These are phyloP conservation scores for Drosophila lowei DNA, from an alignment of 1,140 invertebrate species.

Conservation along the genomic window DNA sequence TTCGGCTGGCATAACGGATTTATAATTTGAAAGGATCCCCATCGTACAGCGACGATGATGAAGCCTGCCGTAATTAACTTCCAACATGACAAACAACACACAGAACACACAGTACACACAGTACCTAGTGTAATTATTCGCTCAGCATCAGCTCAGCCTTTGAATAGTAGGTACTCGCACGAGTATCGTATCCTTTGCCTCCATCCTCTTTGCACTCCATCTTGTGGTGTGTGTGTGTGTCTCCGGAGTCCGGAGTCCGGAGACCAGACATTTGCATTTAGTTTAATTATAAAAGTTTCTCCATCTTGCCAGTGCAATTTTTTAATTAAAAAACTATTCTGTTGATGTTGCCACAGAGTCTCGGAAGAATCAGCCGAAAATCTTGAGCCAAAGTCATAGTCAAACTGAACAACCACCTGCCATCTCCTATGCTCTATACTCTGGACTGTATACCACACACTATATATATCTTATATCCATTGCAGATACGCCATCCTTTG, in stretches of 20 bases:
- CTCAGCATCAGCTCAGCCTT: too few relatives aligned
- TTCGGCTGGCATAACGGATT: too few relatives aligned
- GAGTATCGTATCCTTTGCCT: slow-evolving; percentile 1
- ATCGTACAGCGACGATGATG: too few relatives aligned
- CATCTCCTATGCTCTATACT: slow-evolving; percentile 12
- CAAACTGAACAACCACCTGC: slow-evolving; percentile 54
- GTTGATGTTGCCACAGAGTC: slow-evolving; percentile 60
- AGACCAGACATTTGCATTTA: slow-evolving; percentile 70
- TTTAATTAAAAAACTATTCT: slow-evolving; percentile 81
- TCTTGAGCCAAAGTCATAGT: slow-evolving; percentile 47
- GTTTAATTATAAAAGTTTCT: slow-evolving; percentile 80
- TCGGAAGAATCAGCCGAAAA: slow-evolving; percentile 59
- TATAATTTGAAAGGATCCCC: too few relatives aligned
- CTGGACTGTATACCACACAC: neutral
- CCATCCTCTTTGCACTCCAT: slow-evolving; percentile 35
- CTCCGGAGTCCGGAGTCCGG: slow-evolving; percentile 3
- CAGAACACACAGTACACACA: too few relatives aligned
- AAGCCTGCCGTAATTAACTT: too few relatives aligned
- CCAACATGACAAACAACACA: too few relatives aligned
- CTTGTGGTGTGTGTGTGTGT: slow-evolving; percentile 15
- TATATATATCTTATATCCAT: slow-evolving; percentile 73
- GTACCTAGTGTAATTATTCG: too few relatives aligned
- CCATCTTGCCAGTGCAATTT: slow-evolving; percentile 42
- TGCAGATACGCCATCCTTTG: slow-evolving; percentile 94
- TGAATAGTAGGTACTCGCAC: neutral